A percentile compares a stretch with the other conserved stretches of the same genome.
Conservation (phyloP, 2,797 vertebrate species). For the Scarus forsteni region DNA sequence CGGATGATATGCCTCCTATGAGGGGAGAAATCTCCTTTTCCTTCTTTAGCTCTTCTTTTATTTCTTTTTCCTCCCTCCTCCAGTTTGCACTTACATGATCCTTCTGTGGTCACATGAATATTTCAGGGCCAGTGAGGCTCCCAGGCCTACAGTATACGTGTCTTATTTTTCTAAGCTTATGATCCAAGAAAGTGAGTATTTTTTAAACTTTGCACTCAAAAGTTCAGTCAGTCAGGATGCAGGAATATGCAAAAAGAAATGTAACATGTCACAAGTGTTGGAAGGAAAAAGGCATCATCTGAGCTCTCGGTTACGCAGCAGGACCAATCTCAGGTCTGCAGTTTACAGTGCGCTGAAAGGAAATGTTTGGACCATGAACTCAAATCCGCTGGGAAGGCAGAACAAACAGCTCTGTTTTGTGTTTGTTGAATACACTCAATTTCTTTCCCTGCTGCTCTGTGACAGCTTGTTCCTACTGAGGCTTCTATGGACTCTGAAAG, state of each 20-base stretch:
- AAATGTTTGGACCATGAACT: constrained; percentile 41
- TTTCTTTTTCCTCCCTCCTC: constrained; percentile 19
- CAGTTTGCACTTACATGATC: constrained; percentile 38
- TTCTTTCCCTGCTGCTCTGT: constrained; percentile 49
- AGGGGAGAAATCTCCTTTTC: constrained; percentile 21
- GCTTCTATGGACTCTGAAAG: constrained; percentile 23
- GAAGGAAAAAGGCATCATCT: constrained; percentile 32
- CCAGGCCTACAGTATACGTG: background rate
- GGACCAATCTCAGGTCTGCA: constrained; percentile 32
- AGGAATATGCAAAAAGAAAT: constrained; percentile 20
- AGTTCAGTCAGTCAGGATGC: constrained; percentile 6
- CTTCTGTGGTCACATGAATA: constrained; percentile 15
- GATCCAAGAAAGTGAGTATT: background rate
- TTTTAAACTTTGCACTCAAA: background rate
- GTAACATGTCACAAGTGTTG: constrained; percentile 33
- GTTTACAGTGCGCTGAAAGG: constrained; percentile 28
- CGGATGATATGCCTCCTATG: constrained; percentile 40
- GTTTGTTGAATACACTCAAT: constrained; percentile 54
- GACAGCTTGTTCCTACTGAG: constrained; percentile 47
- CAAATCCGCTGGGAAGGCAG: constrained; percentile 24
- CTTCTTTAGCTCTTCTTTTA: constrained; percentile 31
- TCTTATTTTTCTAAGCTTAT: constrained; percentile 11
- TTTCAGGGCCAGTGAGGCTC: constrained; percentile 27
- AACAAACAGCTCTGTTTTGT: constrained; percentile 57
- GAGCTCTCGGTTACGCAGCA: constrained; percentile 22